phyloP scores from a whole-genome alignment of 2,797 vertebrate species.

The Chelonia mydas region DNA sequence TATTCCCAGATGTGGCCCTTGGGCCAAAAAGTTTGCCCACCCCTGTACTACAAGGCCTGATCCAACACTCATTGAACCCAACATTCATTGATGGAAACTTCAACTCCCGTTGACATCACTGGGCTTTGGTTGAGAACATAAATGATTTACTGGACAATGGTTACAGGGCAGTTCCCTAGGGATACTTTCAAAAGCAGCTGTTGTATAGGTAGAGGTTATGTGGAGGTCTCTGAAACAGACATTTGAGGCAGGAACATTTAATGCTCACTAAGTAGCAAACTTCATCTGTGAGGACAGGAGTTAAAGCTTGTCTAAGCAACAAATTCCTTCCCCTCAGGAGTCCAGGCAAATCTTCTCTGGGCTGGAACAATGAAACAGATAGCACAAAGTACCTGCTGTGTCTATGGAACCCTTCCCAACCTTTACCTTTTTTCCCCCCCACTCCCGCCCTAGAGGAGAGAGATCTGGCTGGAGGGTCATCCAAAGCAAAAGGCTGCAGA shows the following conservation, averaged over 20 bases:
- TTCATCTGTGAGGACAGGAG: not conserved
- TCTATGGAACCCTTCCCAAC: not conserved
- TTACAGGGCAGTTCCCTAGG: not conserved
- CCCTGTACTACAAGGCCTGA: not conserved
- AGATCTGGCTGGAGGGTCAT: not conserved
- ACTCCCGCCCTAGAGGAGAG: not conserved
- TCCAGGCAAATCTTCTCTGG: not conserved
- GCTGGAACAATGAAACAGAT: not conserved
- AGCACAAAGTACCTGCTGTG: too few species aligned
- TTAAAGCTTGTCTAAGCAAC: not conserved
- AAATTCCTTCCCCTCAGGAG: not conserved
- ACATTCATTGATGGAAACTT: not conserved
- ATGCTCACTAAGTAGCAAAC: not conserved
- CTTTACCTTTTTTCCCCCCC: not conserved
- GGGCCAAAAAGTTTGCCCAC: too few species aligned
- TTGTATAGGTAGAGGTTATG: not conserved
- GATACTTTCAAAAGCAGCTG: not conserved
- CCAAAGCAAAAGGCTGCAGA: not conserved
- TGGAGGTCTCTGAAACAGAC: not conserved
- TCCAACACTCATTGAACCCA: not conserved
- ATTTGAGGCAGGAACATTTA: not conserved
- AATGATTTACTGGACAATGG: not conserved
- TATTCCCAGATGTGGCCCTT: too few species aligned
- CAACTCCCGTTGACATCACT: not conserved
- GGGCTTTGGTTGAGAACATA: not conserved